Evolutionary conservation across 2,888 invertebrate species (phyloP), one percentile per base, ranked within the genome.

Genomic region (Melieria picta): DNA sequence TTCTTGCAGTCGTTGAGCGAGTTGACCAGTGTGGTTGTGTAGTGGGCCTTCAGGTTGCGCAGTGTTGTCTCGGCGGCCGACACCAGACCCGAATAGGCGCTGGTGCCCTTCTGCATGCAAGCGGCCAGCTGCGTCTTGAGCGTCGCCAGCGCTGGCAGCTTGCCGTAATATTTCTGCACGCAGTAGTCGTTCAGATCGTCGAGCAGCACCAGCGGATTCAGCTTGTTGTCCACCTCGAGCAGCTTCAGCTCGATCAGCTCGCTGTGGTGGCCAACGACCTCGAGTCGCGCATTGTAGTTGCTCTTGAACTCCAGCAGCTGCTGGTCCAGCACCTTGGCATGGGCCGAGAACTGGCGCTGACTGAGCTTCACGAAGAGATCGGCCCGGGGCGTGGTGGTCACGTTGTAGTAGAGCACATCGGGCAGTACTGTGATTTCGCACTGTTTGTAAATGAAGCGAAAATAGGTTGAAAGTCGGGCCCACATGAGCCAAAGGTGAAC

Each of bases 111-210:
- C 9, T n/a, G 43, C 43, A 75, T 66, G 16, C 77, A 77, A 0
- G 60, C 52, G 6, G 65, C 71, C 5, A 77, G 16, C 61, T 50
- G 74, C 4, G 16, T 50, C 42, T 72, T 75, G n/a, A 77, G 56
- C 7, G 47, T 46, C 5, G 56, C 65, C 6, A 73, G 61, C 5
- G 66, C 52, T 1, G 75, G 74, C 46, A 77, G 45, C 57, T 69
- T 74, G 7, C 62, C 43, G 45, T 74, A 77, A 73, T 77, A 75
- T 45, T 76, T 77, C 30, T 73, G 72, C 43, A 77, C 76, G 50
- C 77, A 77, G 56, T 73, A 55, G 68, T 75, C 72, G 60, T 62
- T 74, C 42, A 77, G 61, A 55, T 76, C 76, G n/a, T 74, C 75
- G 65, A 77, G 65, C 71, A 76, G 69, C 56, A 73, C 74, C 43